Percentiles rank a stretch among this genome's conserved stretches.
Conservation (phyloP, 2,797 vertebrate species). For the Okamejei kenojei region DNA sequence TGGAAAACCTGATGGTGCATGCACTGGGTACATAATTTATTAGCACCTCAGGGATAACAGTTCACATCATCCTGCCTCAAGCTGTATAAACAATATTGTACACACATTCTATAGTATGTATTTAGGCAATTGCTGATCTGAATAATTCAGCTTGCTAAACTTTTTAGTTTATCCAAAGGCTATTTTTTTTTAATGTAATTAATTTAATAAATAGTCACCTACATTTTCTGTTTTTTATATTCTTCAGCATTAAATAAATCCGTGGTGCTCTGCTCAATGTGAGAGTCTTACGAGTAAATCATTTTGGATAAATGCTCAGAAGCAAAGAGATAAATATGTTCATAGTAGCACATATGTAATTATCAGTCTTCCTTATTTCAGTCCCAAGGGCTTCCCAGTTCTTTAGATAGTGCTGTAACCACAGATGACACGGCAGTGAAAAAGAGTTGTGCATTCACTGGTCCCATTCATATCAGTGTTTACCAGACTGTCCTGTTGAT, state of each 20-base stretch:
- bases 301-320: constrained; percentile 1
- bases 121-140: constrained; percentile 18
- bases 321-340: background rate
- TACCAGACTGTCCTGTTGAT: constrained; percentile 64
- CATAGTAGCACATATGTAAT: constrained; percentile 23
- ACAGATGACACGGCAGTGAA: background rate
- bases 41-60: constrained; percentile 18
- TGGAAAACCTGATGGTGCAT: constrained; percentile 26
- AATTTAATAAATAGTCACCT: background rate
- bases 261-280: background rate
- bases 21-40: constrained; percentile 23
- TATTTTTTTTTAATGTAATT: background rate
- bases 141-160: background rate
- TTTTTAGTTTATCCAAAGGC: constrained; percentile 16
- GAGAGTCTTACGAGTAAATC: background rate
- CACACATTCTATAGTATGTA: background rate
- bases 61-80: constrained; percentile 27
- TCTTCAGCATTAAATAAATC: background rate
- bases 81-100: constrained; percentile 19
- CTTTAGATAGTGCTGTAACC: constrained; percentile 1
- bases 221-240: background rate
- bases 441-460: constrained; percentile 31
- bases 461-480: constrained; percentile 60
- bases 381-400: background rate
- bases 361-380: constrained; percentile 17